Percentiles rank a stretch among this genome's conserved stretches.
phyloP scores from a whole-genome alignment of 2,888 invertebrate genomes.

The Byasa hedistus region DNA sequence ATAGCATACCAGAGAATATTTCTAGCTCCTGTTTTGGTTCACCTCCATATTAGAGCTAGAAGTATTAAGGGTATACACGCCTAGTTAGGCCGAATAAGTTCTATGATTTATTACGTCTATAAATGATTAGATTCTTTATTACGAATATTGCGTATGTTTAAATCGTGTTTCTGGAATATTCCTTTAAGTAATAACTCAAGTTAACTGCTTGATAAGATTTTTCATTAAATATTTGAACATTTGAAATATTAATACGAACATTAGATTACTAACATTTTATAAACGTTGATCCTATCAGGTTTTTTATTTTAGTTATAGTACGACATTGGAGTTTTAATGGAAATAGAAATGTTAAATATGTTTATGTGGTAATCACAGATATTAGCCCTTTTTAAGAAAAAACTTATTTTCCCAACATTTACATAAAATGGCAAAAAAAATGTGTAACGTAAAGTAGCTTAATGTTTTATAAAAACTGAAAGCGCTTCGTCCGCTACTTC shows the following conservation, averaged over 20 bases:
- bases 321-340: too few relatives aligned
- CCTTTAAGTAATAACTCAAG: neutral
- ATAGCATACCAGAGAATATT: too few relatives aligned
- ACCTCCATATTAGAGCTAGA: constrained; percentile 8
- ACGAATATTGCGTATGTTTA: neutral
- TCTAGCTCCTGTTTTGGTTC: neutral
- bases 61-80: constrained; percentile 8
- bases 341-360: too few relatives aligned
- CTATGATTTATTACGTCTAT: constrained; percentile 4
- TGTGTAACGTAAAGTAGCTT: too few relatives aligned
- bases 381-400: too few relatives aligned
- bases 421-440: too few relatives aligned
- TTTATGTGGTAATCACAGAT: too few relatives aligned
- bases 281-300: neutral
- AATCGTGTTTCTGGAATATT: constrained; percentile 6
- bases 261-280: neutral
- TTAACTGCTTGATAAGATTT: neutral
- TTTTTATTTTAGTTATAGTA: neutral
- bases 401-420: too few relatives aligned
- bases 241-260: too few relatives aligned
- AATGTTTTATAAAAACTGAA: too few relatives aligned
- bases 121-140: constrained; percentile 2
- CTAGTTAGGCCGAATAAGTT: neutral
- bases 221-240: neutral
- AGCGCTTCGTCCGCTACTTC: too few relatives aligned